Conservation (phyloP, 2,888 invertebrate species). For the Aquatica leii region DNA sequence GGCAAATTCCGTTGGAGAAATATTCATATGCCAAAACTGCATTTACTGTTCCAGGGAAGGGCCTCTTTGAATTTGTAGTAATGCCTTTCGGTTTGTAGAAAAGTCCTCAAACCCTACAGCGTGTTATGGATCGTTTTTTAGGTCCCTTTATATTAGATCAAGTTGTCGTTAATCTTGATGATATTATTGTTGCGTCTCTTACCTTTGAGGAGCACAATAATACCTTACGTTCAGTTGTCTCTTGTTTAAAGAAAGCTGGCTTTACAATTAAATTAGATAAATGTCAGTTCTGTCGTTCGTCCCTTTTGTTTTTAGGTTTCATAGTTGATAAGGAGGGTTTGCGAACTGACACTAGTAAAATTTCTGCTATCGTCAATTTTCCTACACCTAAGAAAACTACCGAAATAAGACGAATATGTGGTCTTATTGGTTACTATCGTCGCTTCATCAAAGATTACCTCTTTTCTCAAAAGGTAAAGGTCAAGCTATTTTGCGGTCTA, state of each 20-base stretch:
- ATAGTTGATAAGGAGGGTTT: conserved; percentile 43
- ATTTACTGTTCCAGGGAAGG: conserved; percentile 48
- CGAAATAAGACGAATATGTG: conserved; percentile 38
- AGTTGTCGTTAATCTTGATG: conserved; percentile 7
- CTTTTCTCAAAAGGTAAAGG: background rate
- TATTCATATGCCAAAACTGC: conserved; percentile 46
- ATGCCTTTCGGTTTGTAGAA: conserved; percentile 43
- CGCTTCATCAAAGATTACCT: conserved; percentile 42
- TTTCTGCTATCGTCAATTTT: conserved; percentile 44
- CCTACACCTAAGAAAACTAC: conserved; percentile 42
- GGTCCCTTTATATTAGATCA: conserved; percentile 13
- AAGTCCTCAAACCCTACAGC: conserved; percentile 36
- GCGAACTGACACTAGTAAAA: conserved; percentile 45
- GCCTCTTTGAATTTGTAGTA: conserved; percentile 41
- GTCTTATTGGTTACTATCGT: conserved; percentile 45
- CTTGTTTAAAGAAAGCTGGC: conserved; percentile 31
- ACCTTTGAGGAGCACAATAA: conserved; percentile 30
- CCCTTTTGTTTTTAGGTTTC: conserved; percentile 44
- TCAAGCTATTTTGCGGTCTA: conserved; percentile 18
- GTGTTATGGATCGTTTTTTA: conserved; percentile 40
- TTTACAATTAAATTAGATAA: conserved; percentile 36
- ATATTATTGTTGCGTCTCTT: conserved; percentile 15
- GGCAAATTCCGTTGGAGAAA: conserved; percentile 44
- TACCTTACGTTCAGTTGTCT: conserved; percentile 36
- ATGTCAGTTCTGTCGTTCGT: conserved; percentile 37